Conservation (phyloP, 2,113 vertebrate species). For the Chionis minor region DNA sequence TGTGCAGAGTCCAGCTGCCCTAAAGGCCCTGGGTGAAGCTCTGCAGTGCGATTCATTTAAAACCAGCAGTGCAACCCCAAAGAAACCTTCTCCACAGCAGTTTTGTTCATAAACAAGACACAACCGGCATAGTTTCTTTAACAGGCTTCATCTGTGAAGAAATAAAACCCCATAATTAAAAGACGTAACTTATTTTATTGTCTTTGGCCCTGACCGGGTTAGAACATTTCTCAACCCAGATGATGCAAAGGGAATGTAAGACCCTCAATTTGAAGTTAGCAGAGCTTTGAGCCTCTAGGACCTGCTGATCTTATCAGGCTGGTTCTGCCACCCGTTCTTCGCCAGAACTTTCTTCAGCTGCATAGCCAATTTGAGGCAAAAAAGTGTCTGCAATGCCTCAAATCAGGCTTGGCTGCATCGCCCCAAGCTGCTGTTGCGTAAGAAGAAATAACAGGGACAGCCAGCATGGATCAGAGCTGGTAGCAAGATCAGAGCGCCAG, state of each 20-base stretch:
- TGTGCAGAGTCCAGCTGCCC: neutral
- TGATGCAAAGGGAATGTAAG: neutral
- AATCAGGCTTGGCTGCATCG: neutral
- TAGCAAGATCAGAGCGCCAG: neutral
- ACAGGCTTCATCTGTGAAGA: neutral
- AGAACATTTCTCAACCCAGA: neutral
- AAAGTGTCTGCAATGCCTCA: neutral
- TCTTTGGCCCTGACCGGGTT: neutral
- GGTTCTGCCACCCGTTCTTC: neutral
- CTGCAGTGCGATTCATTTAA: neutral
- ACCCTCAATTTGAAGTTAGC: neutral
- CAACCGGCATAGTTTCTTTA: neutral
- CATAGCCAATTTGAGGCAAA: neutral
- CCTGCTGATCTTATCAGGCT: neutral
- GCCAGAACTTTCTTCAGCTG: neutral
- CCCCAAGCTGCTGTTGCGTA: neutral
- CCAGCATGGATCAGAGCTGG: neutral
- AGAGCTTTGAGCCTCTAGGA: neutral
- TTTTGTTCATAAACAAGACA: neutral
- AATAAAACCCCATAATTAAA: neutral
- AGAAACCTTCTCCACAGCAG: neutral
- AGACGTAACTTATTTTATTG: neutral
- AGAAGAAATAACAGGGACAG: neutral
- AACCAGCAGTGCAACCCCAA: neutral
- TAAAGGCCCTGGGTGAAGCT: neutral